Conservation (phyloP, 1,140 invertebrate species). For the Drosophila bipectinata region DNA sequence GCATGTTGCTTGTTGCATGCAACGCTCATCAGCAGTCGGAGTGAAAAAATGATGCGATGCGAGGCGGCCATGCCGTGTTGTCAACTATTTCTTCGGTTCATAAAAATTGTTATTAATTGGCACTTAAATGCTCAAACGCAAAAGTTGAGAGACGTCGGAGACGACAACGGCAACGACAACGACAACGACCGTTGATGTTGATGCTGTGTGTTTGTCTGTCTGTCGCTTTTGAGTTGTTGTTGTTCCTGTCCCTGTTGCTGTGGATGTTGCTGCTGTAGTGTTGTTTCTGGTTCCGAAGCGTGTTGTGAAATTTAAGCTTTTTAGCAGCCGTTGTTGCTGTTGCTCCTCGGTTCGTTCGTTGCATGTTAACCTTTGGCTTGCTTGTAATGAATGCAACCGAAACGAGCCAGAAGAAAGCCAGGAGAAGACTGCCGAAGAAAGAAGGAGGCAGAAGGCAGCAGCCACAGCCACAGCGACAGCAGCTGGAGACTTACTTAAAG, state of each 20-base stretch:
- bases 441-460: conserved; percentile 14
- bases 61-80: conserved; percentile 74
- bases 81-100: conserved; percentile 84
- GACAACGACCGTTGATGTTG: conserved; percentile 16
- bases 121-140: conserved; percentile 84
- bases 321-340: conserved; percentile 72
- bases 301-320: conserved; percentile 83
- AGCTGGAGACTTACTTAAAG: conserved; percentile 76
- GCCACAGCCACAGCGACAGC: conserved; percentile 14
- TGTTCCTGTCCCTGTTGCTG: conserved; percentile 24
- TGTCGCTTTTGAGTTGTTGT: conserved; percentile 15
- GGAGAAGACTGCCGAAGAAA: conserved; percentile 3
- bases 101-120: conserved; percentile 84
- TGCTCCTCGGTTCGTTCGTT: conserved; percentile 61
- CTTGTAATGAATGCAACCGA: conserved; percentile 80
- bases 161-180: conserved; percentile 27
- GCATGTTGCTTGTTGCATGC: conserved; percentile 79
- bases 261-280: conserved; percentile 45
- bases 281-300: conserved; percentile 47
- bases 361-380: conserved; percentile 80
- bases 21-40: conserved; percentile 38
- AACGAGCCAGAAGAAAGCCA: conserved; percentile 36
- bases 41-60: conserved; percentile 8
- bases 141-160: conserved; percentile 72
- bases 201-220: conserved; percentile 49